Percentiles rank a stretch among this genome's conserved stretches.
Conservation (phyloP, 2,888 invertebrate genomes). For the Thera britannica region DNA sequence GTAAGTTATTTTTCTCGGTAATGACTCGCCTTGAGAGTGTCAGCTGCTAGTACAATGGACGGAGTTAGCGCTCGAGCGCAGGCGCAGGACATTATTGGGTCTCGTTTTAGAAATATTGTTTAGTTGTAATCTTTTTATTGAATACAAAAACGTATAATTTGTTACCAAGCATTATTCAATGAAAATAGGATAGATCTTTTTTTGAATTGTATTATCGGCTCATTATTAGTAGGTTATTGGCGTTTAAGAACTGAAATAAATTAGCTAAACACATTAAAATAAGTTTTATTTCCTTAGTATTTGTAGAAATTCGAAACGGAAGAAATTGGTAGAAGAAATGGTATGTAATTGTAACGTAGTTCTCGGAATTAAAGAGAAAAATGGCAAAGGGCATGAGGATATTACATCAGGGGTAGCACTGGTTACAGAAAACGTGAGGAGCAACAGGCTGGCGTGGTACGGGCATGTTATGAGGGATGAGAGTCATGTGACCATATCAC, state of each 20-base stretch:
- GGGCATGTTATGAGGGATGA: too few species aligned
- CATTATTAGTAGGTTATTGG: constrained; percentile 84
- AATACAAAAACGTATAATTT: constrained; percentile 81
- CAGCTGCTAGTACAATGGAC: constrained; percentile 35
- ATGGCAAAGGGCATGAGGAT: too few species aligned
- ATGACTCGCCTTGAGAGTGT: constrained; percentile 49
- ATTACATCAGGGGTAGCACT: too few species aligned
- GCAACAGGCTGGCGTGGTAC: too few species aligned
- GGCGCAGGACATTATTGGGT: constrained; percentile 66
- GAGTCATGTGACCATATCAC: too few species aligned
- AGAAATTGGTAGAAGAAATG: too few species aligned
- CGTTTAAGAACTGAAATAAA: constrained; percentile 85
- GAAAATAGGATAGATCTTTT: constrained; percentile 80
- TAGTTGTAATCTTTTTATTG: constrained; percentile 79
- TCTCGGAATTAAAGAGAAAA: too few species aligned
- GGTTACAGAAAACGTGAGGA: too few species aligned
- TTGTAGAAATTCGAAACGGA: too few species aligned
- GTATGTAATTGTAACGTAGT: too few species aligned
- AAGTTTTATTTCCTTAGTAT: constrained; percentile 47
- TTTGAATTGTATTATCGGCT: constrained; percentile 84
- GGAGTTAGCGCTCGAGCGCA: constrained; percentile 51
- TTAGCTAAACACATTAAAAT: constrained; percentile 73
- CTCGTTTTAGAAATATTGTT: constrained; percentile 75
- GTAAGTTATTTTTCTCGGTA: constrained; percentile 78
- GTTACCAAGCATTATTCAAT: constrained; percentile 85